These are phyloP conservation scores for Istiophorus platypterus DNA, from an alignment of 2,113 vertebrate species.

Conservation along the genomic window DNA sequence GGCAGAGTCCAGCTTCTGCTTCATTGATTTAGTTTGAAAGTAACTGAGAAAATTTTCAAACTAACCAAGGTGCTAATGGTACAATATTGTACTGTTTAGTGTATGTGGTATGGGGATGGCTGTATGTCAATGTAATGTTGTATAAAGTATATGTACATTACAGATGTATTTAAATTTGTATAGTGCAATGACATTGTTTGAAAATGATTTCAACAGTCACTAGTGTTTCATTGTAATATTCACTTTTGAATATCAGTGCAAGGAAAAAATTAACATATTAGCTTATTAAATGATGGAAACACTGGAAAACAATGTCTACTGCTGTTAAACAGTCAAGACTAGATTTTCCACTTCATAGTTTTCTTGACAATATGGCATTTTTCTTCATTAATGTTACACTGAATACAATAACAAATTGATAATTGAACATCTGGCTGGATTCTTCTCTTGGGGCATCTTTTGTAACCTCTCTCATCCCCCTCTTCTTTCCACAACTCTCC, in stretches of 20 bases:
- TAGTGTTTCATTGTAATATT: neutral
- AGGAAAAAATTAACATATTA: neutral
- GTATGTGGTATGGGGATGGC: neutral
- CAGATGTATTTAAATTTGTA: neutral
- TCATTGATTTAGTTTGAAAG: neutral
- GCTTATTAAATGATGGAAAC: neutral
- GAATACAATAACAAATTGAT: neutral
- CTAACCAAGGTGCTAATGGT: neutral
- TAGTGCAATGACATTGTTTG: neutral
- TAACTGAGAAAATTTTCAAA: neutral
- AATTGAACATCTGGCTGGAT: constrained; percentile 23
- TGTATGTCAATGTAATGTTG: neutral
- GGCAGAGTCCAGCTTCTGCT: neutral
- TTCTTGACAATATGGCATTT: neutral
- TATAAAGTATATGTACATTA: neutral
- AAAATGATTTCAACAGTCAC: neutral
- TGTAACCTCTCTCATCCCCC: constrained; percentile 37
- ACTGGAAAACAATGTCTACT: neutral
- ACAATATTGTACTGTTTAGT: neutral
- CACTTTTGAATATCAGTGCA: neutral
- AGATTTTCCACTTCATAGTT: neutral
- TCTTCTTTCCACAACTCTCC: constrained; percentile 32
- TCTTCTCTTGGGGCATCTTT: constrained; percentile 19
- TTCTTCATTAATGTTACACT: neutral
- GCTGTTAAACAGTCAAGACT: neutral